Evolutionary conservation across 2,888 invertebrate species (phyloP).

Genomic region (Patella depressa): DNA sequence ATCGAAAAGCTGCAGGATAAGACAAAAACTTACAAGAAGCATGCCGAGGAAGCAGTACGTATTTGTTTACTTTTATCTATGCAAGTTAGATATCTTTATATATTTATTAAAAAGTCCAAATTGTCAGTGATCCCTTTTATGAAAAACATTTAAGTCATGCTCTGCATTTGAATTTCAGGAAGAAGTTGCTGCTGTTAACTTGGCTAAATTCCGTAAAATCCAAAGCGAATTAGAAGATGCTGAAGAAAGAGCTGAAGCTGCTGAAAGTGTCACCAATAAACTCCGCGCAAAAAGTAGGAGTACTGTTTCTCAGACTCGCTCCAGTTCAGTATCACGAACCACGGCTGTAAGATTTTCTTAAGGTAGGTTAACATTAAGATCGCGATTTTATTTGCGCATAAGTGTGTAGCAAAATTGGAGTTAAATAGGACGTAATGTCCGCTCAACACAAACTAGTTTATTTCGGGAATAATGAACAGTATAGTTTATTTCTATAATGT

Average conservation of each 20-base stretch:
- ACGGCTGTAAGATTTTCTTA: no score
- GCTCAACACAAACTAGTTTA: no score
- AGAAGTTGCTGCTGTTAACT: slow-evolving; percentile 15
- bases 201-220: slow-evolving; percentile 19
- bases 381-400: no score
- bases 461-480: no score
- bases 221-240: slow-evolving; percentile 19
- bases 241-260: slow-evolving; percentile 50
- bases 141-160: no score
- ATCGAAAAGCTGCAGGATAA: slow-evolving; percentile 97
- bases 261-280: slow-evolving; percentile 68
- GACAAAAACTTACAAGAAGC: slow-evolving; percentile 99
- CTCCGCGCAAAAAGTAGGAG: slow-evolving; percentile 67
- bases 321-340: slow-evolving; percentile 21
- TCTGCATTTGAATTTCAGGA: slow-evolving; percentile 8
- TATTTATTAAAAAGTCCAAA: no score
- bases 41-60: slow-evolving; percentile 93
- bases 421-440: no score
- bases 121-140: no score
- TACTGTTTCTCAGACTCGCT: slow-evolving; percentile 57
- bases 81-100: no score
- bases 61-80: neutral
- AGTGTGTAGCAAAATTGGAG: no score
- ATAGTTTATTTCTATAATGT: no score
- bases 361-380: no score